These are phyloP conservation scores for Escarpia spicata DNA, from an alignment of 2,888 invertebrate species.

Conservation along the genomic window DNA sequence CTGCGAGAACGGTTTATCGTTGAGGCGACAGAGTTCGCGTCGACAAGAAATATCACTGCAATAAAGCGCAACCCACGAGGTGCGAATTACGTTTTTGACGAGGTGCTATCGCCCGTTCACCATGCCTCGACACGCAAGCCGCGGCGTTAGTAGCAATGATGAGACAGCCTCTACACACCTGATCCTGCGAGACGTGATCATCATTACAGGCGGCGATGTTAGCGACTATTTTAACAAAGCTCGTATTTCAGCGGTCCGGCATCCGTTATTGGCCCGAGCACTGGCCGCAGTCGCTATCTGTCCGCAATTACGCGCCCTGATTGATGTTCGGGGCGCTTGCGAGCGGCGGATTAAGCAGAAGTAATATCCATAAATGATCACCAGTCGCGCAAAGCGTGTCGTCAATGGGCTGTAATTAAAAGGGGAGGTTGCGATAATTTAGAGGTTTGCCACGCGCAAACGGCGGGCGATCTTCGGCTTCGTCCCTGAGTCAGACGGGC, in stretches of 20 bases:
- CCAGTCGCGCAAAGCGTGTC: background rate
- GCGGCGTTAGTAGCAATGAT: background rate
- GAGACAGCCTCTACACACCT: background rate
- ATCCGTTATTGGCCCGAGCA: background rate
- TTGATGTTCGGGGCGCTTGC: background rate
- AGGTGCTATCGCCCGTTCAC: background rate
- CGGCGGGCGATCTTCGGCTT: background rate
- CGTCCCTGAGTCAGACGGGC: background rate
- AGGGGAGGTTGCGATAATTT: constrained; percentile 13
- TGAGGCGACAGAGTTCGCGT: background rate
- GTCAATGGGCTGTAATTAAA: background rate
- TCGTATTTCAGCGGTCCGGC: background rate
- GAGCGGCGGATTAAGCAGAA: background rate
- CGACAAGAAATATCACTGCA: background rate
- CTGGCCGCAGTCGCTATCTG: background rate
- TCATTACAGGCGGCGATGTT: constrained; percentile 4
- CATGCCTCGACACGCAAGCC: background rate
- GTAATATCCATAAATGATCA: constrained; percentile 13
- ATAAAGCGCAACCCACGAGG: background rate
- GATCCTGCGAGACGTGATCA: background rate
- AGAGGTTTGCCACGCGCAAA: background rate
- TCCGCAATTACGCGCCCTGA: background rate
- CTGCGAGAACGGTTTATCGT: background rate
- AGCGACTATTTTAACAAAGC: constrained; percentile 7
- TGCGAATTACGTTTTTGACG: constrained; percentile 16